Evolutionary conservation across 2,113 vertebrate genomes (phyloP), one percentile per base, ranked within the genome.

Genomic region (Peromyscus leucopus): DNA sequence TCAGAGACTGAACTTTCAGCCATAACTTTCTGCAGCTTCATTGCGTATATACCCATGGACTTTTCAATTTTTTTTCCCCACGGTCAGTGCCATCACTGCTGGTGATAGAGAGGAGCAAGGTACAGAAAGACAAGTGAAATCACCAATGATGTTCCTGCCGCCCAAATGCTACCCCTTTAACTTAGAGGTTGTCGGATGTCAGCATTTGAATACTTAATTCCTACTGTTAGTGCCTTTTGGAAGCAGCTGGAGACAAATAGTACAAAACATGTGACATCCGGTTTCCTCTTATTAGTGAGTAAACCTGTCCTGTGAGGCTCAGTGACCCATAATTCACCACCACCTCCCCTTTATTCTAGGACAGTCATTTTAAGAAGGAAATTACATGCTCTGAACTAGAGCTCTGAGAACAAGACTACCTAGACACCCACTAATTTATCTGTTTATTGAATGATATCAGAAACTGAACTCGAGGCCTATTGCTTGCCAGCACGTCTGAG

Each of bases 201-300:
- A n/a, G 42, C 33, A 26, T 63, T 1, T 65, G 51, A 55, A 76
- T 48, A 76, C 39, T 28, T 57, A 31, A 76, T n/a, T 39, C 2
- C 24, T 79, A 79, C 33, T 19, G 8, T 86, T 90, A 4, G 2
- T 12, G 9, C 69, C 75, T 2, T 69, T 16, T 10, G 24, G 26
- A 63, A 80, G 57, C 57, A 59, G 1, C 36, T 39, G 3, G 67
- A 48, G 48, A 33, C 42, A 0, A 11, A 4, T 28, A 67, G 17
- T 15, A 7, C 2, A 9, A 7, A 17, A 19, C 0, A 0, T 4
- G 2, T 5, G 42, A 13, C 2, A 0, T 24, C 31, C 39, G 28
- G 4, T 1, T 0, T 88, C 19, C 7, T 65, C n/a, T 67, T 79
- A n/a, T 74, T 26, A 48, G 26, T 65, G 31, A 76, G 9, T 8